These are phyloP conservation scores for Epizoanthus fatuus DNA, from an alignment of 92 coral and sea anemone genomes.

Conservation along the genomic window DNA sequence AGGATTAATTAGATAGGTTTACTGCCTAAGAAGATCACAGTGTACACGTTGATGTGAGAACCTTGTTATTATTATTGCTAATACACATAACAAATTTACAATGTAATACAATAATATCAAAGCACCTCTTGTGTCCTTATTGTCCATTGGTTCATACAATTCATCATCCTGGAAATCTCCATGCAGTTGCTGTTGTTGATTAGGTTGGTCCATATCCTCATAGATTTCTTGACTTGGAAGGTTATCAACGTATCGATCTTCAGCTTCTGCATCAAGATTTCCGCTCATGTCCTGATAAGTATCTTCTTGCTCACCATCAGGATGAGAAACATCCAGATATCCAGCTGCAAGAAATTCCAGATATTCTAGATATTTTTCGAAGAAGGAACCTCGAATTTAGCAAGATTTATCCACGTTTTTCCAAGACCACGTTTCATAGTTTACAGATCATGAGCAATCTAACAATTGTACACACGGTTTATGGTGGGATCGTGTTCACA, in stretches of 20 bases:
- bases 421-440: too few species aligned
- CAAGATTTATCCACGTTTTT: too few species aligned
- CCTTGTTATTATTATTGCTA: not conserved
- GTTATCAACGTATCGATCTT: too few species aligned
- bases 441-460: too few species aligned
- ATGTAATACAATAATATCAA: not conserved
- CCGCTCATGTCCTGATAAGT: constrained; percentile 6
- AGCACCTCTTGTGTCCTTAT: not conserved
- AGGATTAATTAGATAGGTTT: too few species aligned
- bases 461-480: too few species aligned
- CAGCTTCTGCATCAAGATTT: not conserved
- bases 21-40: not conserved
- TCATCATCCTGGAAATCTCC: not conserved
- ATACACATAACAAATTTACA: too few species aligned
- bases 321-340: not conserved
- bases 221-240: not conserved
- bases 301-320: not conserved
- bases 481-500: too few species aligned
- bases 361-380: not conserved
- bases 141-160: constrained; percentile 17
- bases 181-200: not conserved
- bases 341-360: not conserved
- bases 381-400: too few species aligned
- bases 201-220: not conserved
- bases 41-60: not conserved